A percentile compares a stretch with the other conserved stretches of the same genome.
These are phyloP conservation scores for Agrotis exclamationis DNA, from an alignment of 2,888 invertebrate genomes.

Conservation along the genomic window DNA sequence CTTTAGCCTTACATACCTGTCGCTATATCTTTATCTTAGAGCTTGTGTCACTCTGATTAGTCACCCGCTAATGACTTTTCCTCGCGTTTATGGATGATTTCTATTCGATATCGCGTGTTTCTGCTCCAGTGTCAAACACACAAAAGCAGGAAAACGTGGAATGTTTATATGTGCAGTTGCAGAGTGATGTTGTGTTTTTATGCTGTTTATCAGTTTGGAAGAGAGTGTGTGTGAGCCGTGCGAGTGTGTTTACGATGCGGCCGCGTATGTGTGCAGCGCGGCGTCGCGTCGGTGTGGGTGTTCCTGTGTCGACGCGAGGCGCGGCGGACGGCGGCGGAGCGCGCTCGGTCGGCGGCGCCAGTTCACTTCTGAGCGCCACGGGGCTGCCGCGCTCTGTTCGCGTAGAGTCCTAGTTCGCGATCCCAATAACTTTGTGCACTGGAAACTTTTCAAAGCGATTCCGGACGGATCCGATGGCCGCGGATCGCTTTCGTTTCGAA, in stretches of 20 bases:
- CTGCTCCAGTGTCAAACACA: constrained; percentile 59
- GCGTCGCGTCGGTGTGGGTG: constrained; percentile 76
- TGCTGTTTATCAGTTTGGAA: constrained; percentile 86
- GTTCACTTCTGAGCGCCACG: constrained; percentile 86
- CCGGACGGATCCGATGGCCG: constrained; percentile 76
- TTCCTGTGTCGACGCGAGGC: constrained; percentile 81
- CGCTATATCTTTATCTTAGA: constrained; percentile 41
- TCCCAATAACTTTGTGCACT: constrained; percentile 88
- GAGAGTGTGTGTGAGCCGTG: constrained; percentile 72
- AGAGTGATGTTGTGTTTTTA: constrained; percentile 85
- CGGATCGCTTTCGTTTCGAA: constrained; percentile 75
- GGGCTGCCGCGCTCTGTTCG: constrained; percentile 84
- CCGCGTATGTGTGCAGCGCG: constrained; percentile 68
- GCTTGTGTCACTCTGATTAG: constrained; percentile 48
- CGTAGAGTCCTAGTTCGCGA: constrained; percentile 85
- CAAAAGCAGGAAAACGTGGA: constrained; percentile 71
- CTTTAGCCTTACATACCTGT: constrained; percentile 51
- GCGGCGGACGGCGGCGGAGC: constrained; percentile 76
- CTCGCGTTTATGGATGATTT: constrained; percentile 47
- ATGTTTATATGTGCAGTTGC: constrained; percentile 83
- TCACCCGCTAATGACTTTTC: constrained; percentile 62
- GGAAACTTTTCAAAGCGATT: constrained; percentile 89
- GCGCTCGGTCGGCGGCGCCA: constrained; percentile 81
- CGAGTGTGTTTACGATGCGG: constrained; percentile 68
- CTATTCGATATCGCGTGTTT: constrained; percentile 46